These are phyloP conservation scores for Teleopsis dalmanni DNA, from an alignment of 1,140 invertebrate species.

Conservation along the genomic window DNA sequence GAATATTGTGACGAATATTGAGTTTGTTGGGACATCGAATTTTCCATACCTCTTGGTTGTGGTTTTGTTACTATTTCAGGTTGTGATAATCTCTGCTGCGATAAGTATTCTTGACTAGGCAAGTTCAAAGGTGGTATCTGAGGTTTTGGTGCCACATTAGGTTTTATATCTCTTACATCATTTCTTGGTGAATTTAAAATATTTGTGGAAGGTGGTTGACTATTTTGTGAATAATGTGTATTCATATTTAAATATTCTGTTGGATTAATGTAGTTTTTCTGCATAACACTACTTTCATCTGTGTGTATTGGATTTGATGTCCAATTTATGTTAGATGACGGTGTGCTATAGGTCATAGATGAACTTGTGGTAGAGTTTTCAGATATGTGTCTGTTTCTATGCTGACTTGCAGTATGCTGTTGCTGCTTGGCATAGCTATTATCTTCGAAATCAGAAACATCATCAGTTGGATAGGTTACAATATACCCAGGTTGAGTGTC, in stretches of 20 bases:
- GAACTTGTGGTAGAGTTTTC: slow-evolving; percentile 25
- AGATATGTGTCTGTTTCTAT: slow-evolving; percentile 20
- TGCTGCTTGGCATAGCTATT: slow-evolving; percentile 12
- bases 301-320: slow-evolving; percentile 27
- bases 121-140: too few relatives aligned
- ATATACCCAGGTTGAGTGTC: slow-evolving; percentile 30
- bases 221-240: too few relatives aligned
- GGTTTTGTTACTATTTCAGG: too few relatives aligned
- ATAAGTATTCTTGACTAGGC: neutral
- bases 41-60: too few relatives aligned
- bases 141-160: neutral
- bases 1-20: too few relatives aligned
- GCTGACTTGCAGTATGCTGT: neutral
- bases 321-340: slow-evolving; percentile 27
- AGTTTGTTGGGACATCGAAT: too few relatives aligned
- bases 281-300: too few relatives aligned
- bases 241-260: neutral
- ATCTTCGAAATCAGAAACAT: slow-evolving; percentile 24
- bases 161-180: neutral
- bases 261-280: neutral
- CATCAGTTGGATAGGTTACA: slow-evolving; percentile 35
- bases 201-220: too few relatives aligned
- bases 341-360: slow-evolving; percentile 9
- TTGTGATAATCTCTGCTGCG: too few relatives aligned
- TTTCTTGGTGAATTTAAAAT: neutral